phyloP scores from a whole-genome alignment of 2,113 vertebrate species.

The Tonatia bakeri region DNA sequence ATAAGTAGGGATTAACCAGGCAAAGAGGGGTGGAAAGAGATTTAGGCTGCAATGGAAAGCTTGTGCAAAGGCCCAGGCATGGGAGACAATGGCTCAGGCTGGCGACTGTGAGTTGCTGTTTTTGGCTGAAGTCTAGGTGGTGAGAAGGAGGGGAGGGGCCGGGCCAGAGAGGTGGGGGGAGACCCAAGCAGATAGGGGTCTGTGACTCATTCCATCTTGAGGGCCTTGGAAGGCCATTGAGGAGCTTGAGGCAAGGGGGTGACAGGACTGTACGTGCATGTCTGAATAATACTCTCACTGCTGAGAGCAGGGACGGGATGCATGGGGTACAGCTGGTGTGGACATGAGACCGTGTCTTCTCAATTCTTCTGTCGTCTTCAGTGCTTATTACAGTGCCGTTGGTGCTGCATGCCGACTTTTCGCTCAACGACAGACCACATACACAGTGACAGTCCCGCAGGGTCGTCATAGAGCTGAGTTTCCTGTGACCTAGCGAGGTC shows the following conservation, averaged over 20 bases:
- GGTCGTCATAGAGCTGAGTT: neutral
- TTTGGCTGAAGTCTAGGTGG: neutral
- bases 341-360: neutral
- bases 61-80: neutral
- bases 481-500: neutral
- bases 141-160: neutral
- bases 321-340: neutral
- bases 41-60: neutral
- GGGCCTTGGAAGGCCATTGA: neutral
- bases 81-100: neutral
- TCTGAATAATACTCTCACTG: neutral
- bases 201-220: neutral
- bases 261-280: no score
- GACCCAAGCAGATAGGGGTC: neutral
- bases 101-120: neutral
- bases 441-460: neutral
- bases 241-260: neutral
- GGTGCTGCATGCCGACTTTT: no score
- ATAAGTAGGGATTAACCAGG: neutral
- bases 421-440: no score
- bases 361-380: neutral
- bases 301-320: neutral
- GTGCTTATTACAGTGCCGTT: neutral
- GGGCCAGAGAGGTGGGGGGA: neutral
- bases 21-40: neutral